phyloP scores from a whole-genome alignment of 2,113 vertebrate genomes.

The Athene cunicularia region DNA sequence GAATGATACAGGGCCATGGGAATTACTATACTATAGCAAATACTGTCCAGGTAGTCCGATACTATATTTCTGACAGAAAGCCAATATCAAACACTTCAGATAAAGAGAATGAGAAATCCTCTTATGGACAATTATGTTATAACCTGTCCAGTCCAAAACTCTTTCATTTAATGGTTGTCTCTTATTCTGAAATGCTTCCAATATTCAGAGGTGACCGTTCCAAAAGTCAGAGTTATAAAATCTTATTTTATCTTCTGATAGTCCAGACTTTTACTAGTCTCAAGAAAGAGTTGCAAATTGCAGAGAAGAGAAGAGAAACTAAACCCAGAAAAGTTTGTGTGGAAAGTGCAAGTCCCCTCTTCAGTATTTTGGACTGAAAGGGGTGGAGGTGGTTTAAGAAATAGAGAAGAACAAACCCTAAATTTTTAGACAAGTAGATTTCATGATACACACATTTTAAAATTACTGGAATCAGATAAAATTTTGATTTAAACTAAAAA shows the following conservation, averaged over 20 bases:
- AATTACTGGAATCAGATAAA: neutral
- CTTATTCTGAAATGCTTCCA: neutral
- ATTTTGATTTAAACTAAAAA: neutral
- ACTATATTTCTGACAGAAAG: conserved; percentile 45
- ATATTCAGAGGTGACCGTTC: neutral
- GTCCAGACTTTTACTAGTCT: neutral
- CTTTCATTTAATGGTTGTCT: neutral
- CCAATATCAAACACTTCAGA: neutral
- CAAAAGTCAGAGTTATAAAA: neutral
- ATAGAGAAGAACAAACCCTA: neutral
- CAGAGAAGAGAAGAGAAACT: neutral
- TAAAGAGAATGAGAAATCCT: conserved; percentile 8
- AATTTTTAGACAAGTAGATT: neutral
- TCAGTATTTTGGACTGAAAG: neutral
- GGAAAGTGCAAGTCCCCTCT: neutral
- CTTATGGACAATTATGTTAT: neutral
- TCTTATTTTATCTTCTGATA: neutral
- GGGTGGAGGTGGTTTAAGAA: rapidly evolving
- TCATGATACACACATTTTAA: neutral
- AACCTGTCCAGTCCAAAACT: neutral
- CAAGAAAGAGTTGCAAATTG: neutral
- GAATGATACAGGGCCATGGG: neutral
- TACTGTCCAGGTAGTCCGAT: neutral
- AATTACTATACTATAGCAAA: neutral
- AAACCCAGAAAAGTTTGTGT: neutral